These are phyloP conservation scores for Lipotes vexillifer DNA, from an alignment of 2,113 vertebrate genomes.

Conservation along the genomic window DNA sequence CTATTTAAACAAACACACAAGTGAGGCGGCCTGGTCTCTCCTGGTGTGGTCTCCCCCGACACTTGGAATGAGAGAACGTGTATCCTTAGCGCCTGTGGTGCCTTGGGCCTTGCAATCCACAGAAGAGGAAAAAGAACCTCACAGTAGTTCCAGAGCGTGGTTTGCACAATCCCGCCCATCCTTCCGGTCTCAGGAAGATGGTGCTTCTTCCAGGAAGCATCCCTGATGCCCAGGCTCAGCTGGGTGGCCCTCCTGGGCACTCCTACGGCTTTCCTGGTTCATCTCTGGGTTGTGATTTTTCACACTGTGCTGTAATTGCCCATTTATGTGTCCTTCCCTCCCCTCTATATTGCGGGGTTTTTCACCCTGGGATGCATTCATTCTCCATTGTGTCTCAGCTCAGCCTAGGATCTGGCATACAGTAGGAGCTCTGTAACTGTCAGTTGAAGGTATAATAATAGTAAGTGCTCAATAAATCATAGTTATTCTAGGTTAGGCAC, in stretches of 20 bases:
- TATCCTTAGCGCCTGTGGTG: too few species aligned
- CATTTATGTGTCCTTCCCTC: not conserved
- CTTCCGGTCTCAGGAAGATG: not conserved
- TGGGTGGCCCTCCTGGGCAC: accelerated
- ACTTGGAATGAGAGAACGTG: not conserved
- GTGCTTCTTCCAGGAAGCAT: not conserved
- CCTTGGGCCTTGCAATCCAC: not conserved
- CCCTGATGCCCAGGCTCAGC: not conserved
- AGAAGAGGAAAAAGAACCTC: not conserved
- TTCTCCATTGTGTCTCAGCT: not conserved
- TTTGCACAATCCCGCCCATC: accelerated
- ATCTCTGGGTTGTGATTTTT: not conserved
- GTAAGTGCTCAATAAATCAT: not conserved
- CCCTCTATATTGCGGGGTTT: not conserved
- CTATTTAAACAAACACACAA: not conserved
- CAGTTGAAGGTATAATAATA: not conserved
- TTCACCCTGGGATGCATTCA: not conserved
- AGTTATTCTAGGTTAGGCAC: not conserved
- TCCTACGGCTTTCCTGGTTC: not conserved
- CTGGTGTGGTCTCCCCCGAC: not conserved
- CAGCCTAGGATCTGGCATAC: not conserved
- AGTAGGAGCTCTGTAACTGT: not conserved
- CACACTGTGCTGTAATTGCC: too few species aligned
- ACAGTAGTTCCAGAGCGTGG: accelerated
- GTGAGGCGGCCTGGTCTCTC: accelerated